These are phyloP conservation scores for Pachyseris speciosa DNA, from an alignment of 64 coral and sea anemone genomes.

Conservation along the genomic window DNA sequence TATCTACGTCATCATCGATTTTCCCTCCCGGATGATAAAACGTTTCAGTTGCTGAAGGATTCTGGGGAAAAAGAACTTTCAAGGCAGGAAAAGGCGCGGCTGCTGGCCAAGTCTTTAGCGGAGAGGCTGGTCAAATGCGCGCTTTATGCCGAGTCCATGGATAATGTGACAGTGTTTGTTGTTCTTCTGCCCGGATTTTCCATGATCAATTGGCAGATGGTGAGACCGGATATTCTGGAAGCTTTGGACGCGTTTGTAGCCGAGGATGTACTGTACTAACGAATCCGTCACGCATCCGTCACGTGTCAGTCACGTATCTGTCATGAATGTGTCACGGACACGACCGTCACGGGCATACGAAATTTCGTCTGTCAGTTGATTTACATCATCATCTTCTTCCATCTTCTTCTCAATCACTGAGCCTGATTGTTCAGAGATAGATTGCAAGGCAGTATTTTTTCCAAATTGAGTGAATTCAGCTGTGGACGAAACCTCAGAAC, in stretches of 20 bases:
- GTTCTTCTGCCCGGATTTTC: constrained; percentile 84
- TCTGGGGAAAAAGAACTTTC: constrained; percentile 33
- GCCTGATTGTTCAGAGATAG: too few species aligned
- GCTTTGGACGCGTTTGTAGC: constrained; percentile 31
- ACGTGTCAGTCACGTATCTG: too few species aligned
- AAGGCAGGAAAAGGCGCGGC: constrained; percentile 59
- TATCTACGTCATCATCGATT: constrained; percentile 38
- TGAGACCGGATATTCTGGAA: constrained; percentile 37
- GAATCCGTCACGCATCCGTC: background rate
- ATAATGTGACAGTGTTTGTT: constrained; percentile 86
- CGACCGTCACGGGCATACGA: too few species aligned
- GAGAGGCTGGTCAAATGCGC: constrained; percentile 85
- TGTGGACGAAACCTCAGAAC: too few species aligned
- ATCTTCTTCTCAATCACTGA: too few species aligned
- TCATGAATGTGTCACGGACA: too few species aligned
- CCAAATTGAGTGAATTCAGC: too few species aligned
- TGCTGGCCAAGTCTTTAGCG: constrained; percentile 73
- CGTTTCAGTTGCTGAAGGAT: background rate
- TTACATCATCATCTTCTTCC: too few species aligned
- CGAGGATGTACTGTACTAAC: background rate
- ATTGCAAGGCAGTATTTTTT: too few species aligned
- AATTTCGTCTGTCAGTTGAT: too few species aligned
- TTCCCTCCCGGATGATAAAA: constrained; percentile 28
- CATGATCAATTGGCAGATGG: constrained; percentile 58
- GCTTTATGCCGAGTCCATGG: constrained; percentile 76